Evolutionary conservation across 2,113 vertebrate genomes (phyloP).

Genomic region (Notechis scutatus): DNA sequence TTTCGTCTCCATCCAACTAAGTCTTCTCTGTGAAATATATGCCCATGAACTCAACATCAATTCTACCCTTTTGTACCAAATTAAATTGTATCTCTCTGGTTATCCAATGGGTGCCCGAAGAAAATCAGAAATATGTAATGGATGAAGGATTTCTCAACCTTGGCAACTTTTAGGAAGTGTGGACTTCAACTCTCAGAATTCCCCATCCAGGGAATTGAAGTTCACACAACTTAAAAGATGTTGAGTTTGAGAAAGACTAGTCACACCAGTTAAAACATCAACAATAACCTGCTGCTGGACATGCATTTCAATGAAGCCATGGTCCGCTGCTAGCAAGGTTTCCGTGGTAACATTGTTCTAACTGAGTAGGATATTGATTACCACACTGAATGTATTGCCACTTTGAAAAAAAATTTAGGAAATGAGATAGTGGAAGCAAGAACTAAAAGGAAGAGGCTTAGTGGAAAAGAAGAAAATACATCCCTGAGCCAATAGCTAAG

Average conservation of each 20-base stretch:
- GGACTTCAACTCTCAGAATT: neutral
- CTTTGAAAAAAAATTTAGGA: slow-evolving; percentile 50
- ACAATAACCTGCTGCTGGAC: slow-evolving; percentile 26
- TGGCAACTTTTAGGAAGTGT: neutral
- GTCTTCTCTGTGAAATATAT: slow-evolving; percentile 63
- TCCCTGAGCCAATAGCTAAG: neutral
- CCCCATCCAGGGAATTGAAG: neutral
- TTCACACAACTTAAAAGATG: neutral
- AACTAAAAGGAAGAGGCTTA: neutral
- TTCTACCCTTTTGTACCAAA: slow-evolving; percentile 55
- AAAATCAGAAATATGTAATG: slow-evolving; percentile 53
- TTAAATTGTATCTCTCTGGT: slow-evolving; percentile 50
- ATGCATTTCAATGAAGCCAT: slow-evolving; percentile 56
- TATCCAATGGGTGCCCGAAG: slow-evolving; percentile 56
- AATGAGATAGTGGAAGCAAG: slow-evolving; percentile 47
- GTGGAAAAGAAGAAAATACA: neutral
- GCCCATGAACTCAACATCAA: slow-evolving; percentile 59
- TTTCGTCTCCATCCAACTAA: slow-evolving; percentile 55
- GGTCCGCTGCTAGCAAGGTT: slow-evolving; percentile 51
- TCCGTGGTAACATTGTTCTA: slow-evolving; percentile 67
- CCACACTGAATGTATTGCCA: slow-evolving; percentile 60
- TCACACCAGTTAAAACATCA: slow-evolving; percentile 36
- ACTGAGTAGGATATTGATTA: slow-evolving; percentile 73
- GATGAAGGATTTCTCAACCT: slow-evolving; percentile 19
- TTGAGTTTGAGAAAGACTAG: neutral